Conservation (phyloP, 2,113 vertebrate genomes). For the Ceyx melanurus region DNA sequence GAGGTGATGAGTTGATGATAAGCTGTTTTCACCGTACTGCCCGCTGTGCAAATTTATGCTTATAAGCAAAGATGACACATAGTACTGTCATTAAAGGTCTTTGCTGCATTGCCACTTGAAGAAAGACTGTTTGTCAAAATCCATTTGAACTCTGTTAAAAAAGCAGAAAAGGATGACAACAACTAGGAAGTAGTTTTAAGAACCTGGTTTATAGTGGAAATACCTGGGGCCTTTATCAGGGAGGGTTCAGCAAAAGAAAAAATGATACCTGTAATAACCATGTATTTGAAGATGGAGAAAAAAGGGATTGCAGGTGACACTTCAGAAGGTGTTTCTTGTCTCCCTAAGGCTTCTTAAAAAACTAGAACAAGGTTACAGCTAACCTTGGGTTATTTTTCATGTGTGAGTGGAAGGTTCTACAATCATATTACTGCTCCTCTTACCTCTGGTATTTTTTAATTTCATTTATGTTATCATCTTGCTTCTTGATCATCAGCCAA, state of each 20-base stretch:
- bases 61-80: conserved; percentile 74
- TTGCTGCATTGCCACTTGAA: conserved; percentile 57
- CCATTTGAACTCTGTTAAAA: conserved; percentile 65
- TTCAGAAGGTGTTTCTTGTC: conserved; percentile 39
- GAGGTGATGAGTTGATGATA: conserved; percentile 77
- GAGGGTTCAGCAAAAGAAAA: neutral
- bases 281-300: neutral
- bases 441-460: neutral
- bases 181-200: conserved; percentile 13
- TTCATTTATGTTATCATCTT: neutral
- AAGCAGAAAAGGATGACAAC: conserved; percentile 13
- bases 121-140: conserved; percentile 64
- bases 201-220: conserved; percentile 21
- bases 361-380: conserved; percentile 38
- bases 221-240: conserved; percentile 29
- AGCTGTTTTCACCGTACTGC: conserved; percentile 73
- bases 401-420: neutral
- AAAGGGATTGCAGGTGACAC: conserved; percentile 28
- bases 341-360: conserved; percentile 32
- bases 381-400: conserved; percentile 12
- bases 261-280: neutral
- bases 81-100: conserved; percentile 74
- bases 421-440: neutral
- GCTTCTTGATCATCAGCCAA: neutral
- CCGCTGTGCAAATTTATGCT: conserved; percentile 79